Conservation (phyloP, 1,140 invertebrate species). For the Drosophila ercepeae region DNA sequence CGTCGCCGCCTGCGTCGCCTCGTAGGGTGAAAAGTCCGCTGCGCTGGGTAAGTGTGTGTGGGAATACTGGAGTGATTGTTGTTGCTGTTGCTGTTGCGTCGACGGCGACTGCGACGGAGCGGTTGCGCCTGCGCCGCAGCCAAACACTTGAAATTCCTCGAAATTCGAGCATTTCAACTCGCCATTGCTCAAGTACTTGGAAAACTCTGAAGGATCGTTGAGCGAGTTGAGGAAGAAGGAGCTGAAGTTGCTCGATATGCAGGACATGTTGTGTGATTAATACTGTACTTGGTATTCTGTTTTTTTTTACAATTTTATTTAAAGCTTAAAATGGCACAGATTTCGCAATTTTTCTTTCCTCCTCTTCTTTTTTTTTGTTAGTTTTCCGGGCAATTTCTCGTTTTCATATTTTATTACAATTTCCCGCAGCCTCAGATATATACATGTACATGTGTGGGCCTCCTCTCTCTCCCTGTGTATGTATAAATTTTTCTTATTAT, state of each 20-base stretch:
- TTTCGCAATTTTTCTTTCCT: constrained; percentile 61
- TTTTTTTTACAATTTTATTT: constrained; percentile 39
- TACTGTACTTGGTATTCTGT: constrained; percentile 58
- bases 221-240: constrained; percentile 82
- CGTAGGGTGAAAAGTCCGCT: constrained; percentile 18
- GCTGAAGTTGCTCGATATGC: constrained; percentile 83
- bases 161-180: constrained; percentile 80
- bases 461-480: constrained; percentile 36
- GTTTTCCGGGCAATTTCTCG: constrained; percentile 46
- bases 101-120: constrained; percentile 7
- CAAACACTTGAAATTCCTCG: constrained; percentile 83
- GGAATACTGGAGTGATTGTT: constrained; percentile 57
- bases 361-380: constrained; percentile 58
- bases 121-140: constrained; percentile 50
- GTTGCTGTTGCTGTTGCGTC: constrained; percentile 50
- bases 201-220: constrained; percentile 83
- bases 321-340: constrained; percentile 46
- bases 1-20: constrained; percentile 3
- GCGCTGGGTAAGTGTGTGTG: constrained; percentile 48
- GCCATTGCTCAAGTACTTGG: constrained; percentile 83
- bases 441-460: constrained; percentile 52
- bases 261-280: constrained; percentile 78
- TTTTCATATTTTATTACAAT: constrained; percentile 81
- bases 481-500: constrained; percentile 83
- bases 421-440: constrained; percentile 51